These are phyloP conservation scores for Eilema griseolum DNA, from an alignment of 2,888 invertebrate species.

Conservation along the genomic window DNA sequence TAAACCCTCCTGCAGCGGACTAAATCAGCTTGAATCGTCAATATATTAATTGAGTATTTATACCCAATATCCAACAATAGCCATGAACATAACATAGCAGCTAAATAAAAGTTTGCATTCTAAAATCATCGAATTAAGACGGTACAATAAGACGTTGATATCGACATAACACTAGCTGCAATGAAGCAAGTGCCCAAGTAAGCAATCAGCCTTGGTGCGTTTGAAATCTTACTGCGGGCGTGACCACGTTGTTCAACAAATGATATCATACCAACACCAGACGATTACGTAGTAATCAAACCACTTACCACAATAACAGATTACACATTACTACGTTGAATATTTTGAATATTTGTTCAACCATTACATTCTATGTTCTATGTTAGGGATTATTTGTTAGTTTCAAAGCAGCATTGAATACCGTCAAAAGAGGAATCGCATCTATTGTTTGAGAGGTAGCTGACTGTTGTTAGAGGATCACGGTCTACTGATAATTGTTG, in stretches of 20 bases:
- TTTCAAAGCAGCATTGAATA: conserved; percentile 53
- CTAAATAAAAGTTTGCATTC: neutral
- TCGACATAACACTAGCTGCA: conserved; percentile 40
- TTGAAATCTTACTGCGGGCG: conserved; percentile 70
- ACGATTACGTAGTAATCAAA: conserved; percentile 81
- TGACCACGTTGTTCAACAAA: conserved; percentile 77
- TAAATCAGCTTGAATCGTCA: neutral
- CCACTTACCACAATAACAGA: conserved; percentile 58
- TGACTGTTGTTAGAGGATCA: conserved; percentile 68
- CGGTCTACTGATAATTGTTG: conserved; percentile 80
- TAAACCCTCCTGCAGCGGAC: too few species aligned
- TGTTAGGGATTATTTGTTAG: conserved; percentile 11
- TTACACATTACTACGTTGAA: conserved; percentile 35
- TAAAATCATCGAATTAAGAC: conserved; percentile 22
- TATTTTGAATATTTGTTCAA: conserved; percentile 34
- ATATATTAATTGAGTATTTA: neutral
- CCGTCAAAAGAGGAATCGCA: conserved; percentile 9
- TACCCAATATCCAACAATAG: too few species aligned
- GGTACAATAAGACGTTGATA: conserved; percentile 41
- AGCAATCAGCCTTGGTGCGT: conserved; percentile 68
- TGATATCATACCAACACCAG: conserved; percentile 79
- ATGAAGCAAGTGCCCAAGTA: conserved; percentile 52
- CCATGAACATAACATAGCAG: neutral
- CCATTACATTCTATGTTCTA: conserved; percentile 53
- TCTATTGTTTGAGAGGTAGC: conserved; percentile 50